Evolutionary conservation across 1,140 invertebrate genomes (phyloP), one percentile per base, ranked within the genome.

Genomic region (Pogonognathellus flavescens): DNA sequence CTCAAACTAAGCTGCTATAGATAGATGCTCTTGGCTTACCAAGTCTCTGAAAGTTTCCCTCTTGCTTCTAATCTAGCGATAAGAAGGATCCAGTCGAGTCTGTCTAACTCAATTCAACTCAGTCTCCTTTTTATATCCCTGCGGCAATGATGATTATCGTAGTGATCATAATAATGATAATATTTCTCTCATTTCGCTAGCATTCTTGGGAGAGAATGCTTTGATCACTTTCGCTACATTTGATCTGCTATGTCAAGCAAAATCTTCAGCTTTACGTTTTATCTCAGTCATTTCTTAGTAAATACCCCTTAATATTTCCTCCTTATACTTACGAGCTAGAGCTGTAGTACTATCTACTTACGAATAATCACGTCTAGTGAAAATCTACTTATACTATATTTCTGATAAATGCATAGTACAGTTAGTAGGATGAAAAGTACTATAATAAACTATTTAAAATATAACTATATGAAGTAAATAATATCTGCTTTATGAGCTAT

Each of bases 161-260:
- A 50, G 41, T n/a, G 41, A 76, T 76, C 31, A 76, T 76, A 50
- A 76, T 76, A 76, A 76, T 76, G 70, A 76, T 76, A 76, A 76
- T 76, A 76, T 76, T 76, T 76, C n/a, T 31, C 70, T 76, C 62
- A 66, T 66, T 76, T 76, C 70, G 41, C 25, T 49, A 25, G 70
- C 70, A 76, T 76, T 76, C 31, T 76, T 31, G 16, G 31, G 14
- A 31, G 5, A 57, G 53, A 76, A 76, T 76, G 70, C 70, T 76
- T 76, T 76, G 70, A 76, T 76, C 25, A 76, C 70, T 76, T 49
- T 76, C 31, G n/a, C 70, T 49, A 66, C 25, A 66, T 66, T 76
- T 76, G 70, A 76, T 76, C 25, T 49, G 14, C 70, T 76, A 49
- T 76, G 70, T 76, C 31, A 41, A 76, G 25, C 70, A 41, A 72